phyloP scores from a whole-genome alignment of 2,888 invertebrate species.

The Caenorhabditis sulstoni region DNA sequence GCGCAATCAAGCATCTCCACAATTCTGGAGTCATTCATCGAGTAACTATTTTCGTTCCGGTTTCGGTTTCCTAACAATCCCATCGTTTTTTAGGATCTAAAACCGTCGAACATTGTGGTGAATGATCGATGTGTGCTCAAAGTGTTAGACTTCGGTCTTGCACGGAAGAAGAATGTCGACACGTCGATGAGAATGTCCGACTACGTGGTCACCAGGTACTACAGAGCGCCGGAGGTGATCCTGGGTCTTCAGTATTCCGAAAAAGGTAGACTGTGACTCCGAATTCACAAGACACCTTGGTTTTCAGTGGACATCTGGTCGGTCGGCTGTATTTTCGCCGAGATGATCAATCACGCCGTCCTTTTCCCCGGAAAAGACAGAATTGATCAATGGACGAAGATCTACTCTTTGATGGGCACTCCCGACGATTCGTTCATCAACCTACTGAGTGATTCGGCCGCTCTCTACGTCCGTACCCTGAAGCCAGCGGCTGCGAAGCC shows the following conservation, averaged over 20 bases:
- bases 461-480: constrained; percentile 66
- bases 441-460: constrained; percentile 73
- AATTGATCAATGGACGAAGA: constrained; percentile 81
- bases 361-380: constrained; percentile 98
- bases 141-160: constrained; percentile 98
- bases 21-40: constrained; percentile 87
- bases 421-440: constrained; percentile 68
- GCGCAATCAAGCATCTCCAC: constrained; percentile 99
- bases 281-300: not conserved
- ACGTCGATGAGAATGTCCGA: constrained; percentile 99
- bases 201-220: constrained; percentile 89
- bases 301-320: constrained; percentile 79
- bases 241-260: constrained; percentile 95
- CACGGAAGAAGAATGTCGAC: constrained; percentile 87
- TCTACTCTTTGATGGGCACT: constrained; percentile 76
- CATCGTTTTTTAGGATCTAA: constrained; percentile 88
- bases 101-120: constrained; percentile 99
- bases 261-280: no score
- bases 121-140: constrained; percentile 99
- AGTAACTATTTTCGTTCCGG: constrained; percentile 59
- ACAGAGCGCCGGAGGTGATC: constrained; percentile 95
- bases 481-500: constrained; percentile 26
- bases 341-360: constrained; percentile 98
- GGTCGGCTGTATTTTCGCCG: constrained; percentile 94
- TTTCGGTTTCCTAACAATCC: not conserved